Base-by-base conservation (phyloP, 2,113 vertebrate genomes). In the Dromiciops gliroides region DNA sequence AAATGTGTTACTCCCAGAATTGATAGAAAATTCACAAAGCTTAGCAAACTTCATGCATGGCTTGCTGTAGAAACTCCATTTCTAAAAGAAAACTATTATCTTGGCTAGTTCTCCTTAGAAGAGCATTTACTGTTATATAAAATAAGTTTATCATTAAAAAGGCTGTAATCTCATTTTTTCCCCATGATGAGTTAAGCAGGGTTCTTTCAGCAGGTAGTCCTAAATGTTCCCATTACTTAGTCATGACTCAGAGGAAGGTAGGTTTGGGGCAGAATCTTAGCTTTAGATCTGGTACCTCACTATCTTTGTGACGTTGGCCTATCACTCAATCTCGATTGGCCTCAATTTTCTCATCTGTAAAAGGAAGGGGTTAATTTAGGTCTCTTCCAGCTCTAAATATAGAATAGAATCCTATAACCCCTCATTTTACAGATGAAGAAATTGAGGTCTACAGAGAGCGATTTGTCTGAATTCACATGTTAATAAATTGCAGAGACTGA, bases 1-100 rank as follows among this genome's bases (percentile, higher is more conserved):
- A 98, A 98, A 98, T 97, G 95, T 97, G 92, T 97, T 98, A 98
- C 97, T 98, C 96, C 95, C 95, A 98, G 97, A 98, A 98, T 97
- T 97, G 96, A 98, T 97, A 97, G 96, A 98, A 97, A 98, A 98
- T 98, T 98, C 96, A 96, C 93, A 97, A 98, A 95, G 94, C 96
- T 98, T 97, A 98, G 96, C 95, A 94, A 50, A n/a, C 95, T 96
- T 98, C 97, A 97, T 96, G 97, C 92, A 90, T 97, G 96, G 0
- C 97, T 98, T 98, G 96, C 95, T 97, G 92, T 96, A 95, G 97
- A 98, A 98, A 97, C 67, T 94, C 96, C 96, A 93, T 97, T 95
- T 94, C 96, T 94, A 91, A 95, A 98, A 89, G 67, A 96, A 97
- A 97, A 97, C 90, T 97, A 97, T 98, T 97, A 97, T 98, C 96